Base-by-base conservation (phyloP, 2,797 vertebrate genomes). In the Gambusia yucatana region DNA sequence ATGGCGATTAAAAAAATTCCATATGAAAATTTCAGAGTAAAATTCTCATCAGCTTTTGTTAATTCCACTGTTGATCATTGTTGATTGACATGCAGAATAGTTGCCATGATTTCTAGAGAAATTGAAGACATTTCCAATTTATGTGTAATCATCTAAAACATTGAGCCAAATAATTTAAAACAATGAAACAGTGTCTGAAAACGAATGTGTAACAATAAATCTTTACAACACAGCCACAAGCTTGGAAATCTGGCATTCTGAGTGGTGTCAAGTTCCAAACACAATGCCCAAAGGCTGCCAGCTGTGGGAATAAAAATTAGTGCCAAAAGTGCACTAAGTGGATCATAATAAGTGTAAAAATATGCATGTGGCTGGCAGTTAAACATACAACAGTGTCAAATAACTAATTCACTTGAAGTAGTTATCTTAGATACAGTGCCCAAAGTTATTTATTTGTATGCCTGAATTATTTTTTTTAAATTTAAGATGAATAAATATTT, bases 191-290 rank as follows among this genome's bases (percentile, higher is more conserved):
- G 65, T 25, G 65, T 69, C 20, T 69, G 39, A 69, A 69, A 69
- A 69, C 0, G 22, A 69, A 43, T 6, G 22, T 41, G 41, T n/a
- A 25, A 43, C 65, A n/a, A 43, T 69, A 43, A 69, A 69, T 69
- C 9, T 69, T 69, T 69, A 43, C 65, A 43, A 69, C 39, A 69
- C 39, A 13, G 65, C 65, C 65, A 43, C 65, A 69, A 69, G 20
- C 22, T 39, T 43, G 22, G 4, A 69, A 41, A 67, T 41, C 63
- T 67, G 63, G 3, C 63, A 4, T 67, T 10, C 36, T 22, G 36
- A 67, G 17, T 41, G 8, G 39, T 41, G 20, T 67, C 36, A 67
- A 67, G 63, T 25, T 22, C 36, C 63, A 67, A 67, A 39, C 3
- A 41, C 63, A 55, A 17, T 7, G 20, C 61, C 61, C 2, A 7